Conservation (phyloP, 2,888 invertebrate species). For the Orchesella flavescens region DNA sequence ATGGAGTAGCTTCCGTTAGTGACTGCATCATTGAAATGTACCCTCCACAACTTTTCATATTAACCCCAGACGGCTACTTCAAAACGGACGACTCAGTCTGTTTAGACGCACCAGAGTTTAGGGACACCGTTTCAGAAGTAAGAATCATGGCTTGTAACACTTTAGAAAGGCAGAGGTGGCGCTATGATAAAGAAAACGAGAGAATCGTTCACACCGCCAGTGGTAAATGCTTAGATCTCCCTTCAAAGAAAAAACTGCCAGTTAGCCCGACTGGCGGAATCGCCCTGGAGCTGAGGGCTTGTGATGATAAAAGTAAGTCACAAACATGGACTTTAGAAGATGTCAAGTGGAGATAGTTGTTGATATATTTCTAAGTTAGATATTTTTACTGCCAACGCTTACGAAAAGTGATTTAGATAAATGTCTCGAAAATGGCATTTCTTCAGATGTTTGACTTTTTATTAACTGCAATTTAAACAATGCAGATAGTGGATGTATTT, state of each 20-base stretch:
- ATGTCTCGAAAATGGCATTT: background rate
- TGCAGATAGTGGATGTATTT: background rate
- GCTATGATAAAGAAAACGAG: constrained; percentile 77
- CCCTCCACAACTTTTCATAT: constrained; percentile 83
- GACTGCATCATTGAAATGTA: constrained; percentile 78
- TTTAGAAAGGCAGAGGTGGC: constrained; percentile 82
- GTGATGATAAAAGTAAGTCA: constrained; percentile 76
- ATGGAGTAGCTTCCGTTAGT: constrained; percentile 82
- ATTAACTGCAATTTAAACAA: background rate
- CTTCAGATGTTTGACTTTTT: background rate
- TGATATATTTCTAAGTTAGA: no score
- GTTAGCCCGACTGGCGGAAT: constrained; percentile 73
- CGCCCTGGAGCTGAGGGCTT: constrained; percentile 79
- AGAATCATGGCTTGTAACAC: constrained; percentile 84
- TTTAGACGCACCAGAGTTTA: constrained; percentile 79
- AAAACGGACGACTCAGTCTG: constrained; percentile 93
- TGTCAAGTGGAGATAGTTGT: constrained; percentile 79
- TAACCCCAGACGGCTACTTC: constrained; percentile 81
- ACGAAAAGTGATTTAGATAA: no score
- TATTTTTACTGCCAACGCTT: no score
- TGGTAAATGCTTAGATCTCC: constrained; percentile 78
- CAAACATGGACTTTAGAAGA: constrained; percentile 83
- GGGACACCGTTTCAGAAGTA: constrained; percentile 77
- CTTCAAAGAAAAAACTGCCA: constrained; percentile 72
- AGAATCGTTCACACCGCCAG: constrained; percentile 77